These are phyloP conservation scores for Caenorhabditis macrosperma DNA, from an alignment of 2,888 invertebrate genomes.

Conservation along the genomic window DNA sequence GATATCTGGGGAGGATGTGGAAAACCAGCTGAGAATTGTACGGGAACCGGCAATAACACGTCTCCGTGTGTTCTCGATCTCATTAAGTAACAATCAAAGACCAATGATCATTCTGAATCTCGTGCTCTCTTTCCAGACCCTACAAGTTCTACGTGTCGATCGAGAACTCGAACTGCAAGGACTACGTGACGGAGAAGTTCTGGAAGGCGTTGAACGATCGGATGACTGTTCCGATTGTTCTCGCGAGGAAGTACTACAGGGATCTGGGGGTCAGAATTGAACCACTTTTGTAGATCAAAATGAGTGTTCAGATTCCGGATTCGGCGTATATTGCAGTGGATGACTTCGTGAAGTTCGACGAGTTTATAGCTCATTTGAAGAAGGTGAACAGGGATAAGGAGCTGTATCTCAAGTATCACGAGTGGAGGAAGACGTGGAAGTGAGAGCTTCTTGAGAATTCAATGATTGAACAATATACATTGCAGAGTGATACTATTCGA, in stretches of 20 bases:
- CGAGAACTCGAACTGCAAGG: slow-evolving; percentile 70
- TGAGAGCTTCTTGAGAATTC: neutral
- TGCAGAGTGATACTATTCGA: slow-evolving; percentile 41
- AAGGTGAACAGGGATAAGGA: slow-evolving; percentile 53
- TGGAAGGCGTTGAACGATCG: slow-evolving; percentile 64
- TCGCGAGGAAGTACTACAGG: slow-evolving; percentile 62
- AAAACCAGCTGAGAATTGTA: slow-evolving; percentile 31
- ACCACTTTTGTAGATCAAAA: too few species aligned
- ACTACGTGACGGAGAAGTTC: slow-evolving; percentile 73
- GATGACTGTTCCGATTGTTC: slow-evolving; percentile 63
- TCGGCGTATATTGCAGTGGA: slow-evolving; percentile 64
- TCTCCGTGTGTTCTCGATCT: slow-evolving; percentile 53
- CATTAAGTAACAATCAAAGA: slow-evolving; percentile 41
- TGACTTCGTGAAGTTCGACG: slow-evolving; percentile 57
- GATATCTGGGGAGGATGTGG: slow-evolving; percentile 56
- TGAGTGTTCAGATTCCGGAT: slow-evolving; percentile 63
- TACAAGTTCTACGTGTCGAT: slow-evolving; percentile 71
- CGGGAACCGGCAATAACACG: slow-evolving; percentile 49
- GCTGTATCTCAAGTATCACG: slow-evolving; percentile 61
- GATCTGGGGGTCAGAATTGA: slow-evolving; percentile 55
- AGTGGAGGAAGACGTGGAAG: slow-evolving; percentile 65
- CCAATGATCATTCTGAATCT: too few species aligned
- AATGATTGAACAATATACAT: neutral
- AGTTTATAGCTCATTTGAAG: slow-evolving; percentile 54
- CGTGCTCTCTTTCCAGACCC: slow-evolving; percentile 50